A percentile compares a stretch with the other conserved stretches of the same genome.
These are phyloP conservation scores for Aplysina aerophoba DNA, from an alignment of 37 sponge, comb jelly and placozoan genomes.

Conservation along the genomic window DNA sequence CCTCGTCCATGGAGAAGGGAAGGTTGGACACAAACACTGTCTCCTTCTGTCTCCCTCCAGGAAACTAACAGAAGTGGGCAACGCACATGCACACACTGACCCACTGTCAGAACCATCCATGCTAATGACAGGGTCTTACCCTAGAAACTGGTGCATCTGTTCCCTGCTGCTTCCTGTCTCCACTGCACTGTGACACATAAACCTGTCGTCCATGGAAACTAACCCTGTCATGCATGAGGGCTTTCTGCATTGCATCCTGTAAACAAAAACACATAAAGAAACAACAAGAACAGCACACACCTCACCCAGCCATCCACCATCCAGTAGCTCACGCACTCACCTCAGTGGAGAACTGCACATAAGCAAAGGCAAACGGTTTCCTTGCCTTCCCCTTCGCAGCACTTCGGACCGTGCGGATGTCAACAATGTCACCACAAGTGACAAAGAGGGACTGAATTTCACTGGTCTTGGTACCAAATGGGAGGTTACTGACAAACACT, in stretches of 20 bases:
- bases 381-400: constrained; percentile 3
- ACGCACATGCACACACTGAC: no score
- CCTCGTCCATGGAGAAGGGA: constrained; percentile 9
- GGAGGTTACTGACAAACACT: constrained; percentile 85
- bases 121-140: constrained; percentile 23
- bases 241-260: constrained; percentile 28
- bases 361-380: constrained; percentile 51
- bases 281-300: no score
- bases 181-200: constrained; percentile 58
- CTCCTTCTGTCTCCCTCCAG: not conserved
- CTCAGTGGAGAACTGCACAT: constrained; percentile 55
- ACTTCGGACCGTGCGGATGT: constrained; percentile 59
- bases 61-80: not conserved
- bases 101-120: no score
- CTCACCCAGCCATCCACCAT: no score
- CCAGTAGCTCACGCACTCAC: not conserved
- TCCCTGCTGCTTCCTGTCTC: constrained; percentile 30
- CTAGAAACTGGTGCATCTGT: not conserved
- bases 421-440: constrained; percentile 65
- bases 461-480: constrained; percentile 34
- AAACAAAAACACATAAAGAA: not conserved
- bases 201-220: constrained; percentile 42
- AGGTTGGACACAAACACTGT: constrained; percentile 35
- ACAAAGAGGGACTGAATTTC: constrained; percentile 14
- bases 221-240: constrained; percentile 52